Evolutionary conservation across 2,113 vertebrate genomes (phyloP).

Genomic region (Ceyx melanurus): DNA sequence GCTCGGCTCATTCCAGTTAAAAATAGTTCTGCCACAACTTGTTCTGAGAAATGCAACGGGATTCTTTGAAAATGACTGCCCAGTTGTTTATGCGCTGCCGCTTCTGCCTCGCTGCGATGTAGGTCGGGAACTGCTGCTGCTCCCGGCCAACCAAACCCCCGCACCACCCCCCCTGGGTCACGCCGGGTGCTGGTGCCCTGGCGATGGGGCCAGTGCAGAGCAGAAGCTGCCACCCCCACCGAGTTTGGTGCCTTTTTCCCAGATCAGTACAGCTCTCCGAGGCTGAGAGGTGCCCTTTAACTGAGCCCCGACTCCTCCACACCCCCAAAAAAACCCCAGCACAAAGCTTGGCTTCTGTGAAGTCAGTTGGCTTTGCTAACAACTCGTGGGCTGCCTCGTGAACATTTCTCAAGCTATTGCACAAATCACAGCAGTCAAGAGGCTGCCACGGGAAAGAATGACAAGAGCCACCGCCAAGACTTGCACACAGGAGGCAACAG

Average conservation of each 20-base stretch:
- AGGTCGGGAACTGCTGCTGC: background rate
- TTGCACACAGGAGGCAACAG: background rate
- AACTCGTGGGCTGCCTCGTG: accelerated
- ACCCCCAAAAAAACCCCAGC: too few relatives aligned
- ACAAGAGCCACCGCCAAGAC: background rate
- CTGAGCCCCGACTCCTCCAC: background rate
- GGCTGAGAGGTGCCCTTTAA: background rate
- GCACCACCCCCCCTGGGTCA: accelerated
- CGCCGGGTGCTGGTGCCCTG: background rate
- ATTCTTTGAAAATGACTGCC: background rate
- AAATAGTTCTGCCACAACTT: background rate
- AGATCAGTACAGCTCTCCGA: accelerated
- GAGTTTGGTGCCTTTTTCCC: background rate
- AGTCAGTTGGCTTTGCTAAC: background rate
- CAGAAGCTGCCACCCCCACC: accelerated
- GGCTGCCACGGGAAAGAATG: background rate
- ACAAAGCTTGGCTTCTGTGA: background rate
- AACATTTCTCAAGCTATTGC: background rate
- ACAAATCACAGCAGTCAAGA: background rate
- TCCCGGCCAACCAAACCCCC: background rate
- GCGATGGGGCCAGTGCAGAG: accelerated
- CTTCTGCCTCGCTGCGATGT: accelerated
- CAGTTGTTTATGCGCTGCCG: accelerated
- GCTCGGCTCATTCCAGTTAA: background rate
- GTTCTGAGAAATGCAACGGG: background rate